These are phyloP conservation scores for Notolepis coatsorum DNA, from an alignment of 2,797 vertebrate genomes.

Conservation along the genomic window DNA sequence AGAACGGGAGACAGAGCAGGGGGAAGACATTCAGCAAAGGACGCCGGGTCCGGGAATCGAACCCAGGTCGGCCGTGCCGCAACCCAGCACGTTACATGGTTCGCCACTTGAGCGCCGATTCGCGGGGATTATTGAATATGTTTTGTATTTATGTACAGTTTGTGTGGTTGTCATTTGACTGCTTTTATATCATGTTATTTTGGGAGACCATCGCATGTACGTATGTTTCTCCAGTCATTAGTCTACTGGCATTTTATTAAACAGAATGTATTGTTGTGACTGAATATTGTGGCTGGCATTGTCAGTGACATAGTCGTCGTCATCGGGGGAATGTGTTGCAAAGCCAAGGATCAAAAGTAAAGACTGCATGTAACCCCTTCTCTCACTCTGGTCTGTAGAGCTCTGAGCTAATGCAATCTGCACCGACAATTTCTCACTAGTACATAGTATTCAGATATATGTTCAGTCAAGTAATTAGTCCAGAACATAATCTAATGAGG, in stretches of 20 bases:
- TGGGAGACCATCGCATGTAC: conserved; percentile 74
- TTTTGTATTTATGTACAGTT: conserved; percentile 77
- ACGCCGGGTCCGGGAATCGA: no score
- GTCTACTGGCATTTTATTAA: conserved; percentile 42
- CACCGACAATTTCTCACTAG: conserved; percentile 6
- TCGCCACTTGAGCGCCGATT: no score
- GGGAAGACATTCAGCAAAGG: no score
- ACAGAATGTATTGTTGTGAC: conserved; percentile 71
- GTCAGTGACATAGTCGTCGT: conserved; percentile 26
- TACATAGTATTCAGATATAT: conserved; percentile 1
- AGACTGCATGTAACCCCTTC: conserved; percentile 8
- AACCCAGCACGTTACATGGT: no score
- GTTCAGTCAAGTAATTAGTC: neutral
- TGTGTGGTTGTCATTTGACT: conserved; percentile 60
- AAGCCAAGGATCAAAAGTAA: conserved; percentile 47
- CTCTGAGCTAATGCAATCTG: conserved; percentile 20
- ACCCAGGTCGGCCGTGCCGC: no score
- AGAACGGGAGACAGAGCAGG: no score
- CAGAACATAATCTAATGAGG: conserved; percentile 4
- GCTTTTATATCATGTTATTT: conserved; percentile 69
- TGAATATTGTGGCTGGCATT: conserved; percentile 36
- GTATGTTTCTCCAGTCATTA: conserved; percentile 61
- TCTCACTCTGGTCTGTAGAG: conserved; percentile 10
- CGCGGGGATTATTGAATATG: conserved; percentile 54
- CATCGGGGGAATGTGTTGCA: conserved; percentile 42